These are phyloP conservation scores for Sebastes hubbsi DNA, from an alignment of 2,797 vertebrate species.

Conservation along the genomic window DNA sequence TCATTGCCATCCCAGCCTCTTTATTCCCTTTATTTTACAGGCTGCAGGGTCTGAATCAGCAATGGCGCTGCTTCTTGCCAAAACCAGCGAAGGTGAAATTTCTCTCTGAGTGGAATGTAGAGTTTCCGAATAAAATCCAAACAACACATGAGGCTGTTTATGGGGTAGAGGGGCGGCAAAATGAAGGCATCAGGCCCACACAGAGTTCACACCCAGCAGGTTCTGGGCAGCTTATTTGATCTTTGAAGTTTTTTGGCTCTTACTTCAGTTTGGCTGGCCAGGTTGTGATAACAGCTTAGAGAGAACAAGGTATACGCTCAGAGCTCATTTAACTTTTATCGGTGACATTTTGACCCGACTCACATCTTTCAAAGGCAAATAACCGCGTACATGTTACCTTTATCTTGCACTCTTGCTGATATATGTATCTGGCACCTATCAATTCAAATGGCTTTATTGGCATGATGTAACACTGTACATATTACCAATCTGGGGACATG, in stretches of 20 bases:
- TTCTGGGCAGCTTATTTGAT: neutral
- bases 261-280: neutral
- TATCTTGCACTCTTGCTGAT: neutral
- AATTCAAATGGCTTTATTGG: neutral
- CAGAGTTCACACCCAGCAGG: conserved; percentile 1
- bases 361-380: neutral
- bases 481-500: neutral
- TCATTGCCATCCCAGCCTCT: conserved; percentile 43
- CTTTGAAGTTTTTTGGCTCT: neutral
- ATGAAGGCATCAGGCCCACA: neutral
- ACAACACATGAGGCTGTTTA: conserved; percentile 32
- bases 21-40: conserved; percentile 44
- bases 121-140: conserved; percentile 55
- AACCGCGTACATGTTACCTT: neutral
- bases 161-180: conserved; percentile 1
- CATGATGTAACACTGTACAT: neutral
- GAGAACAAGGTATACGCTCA: neutral
- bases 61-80: conserved; percentile 32
- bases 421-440: neutral
- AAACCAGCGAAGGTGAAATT: conserved; percentile 47
- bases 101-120: conserved; percentile 19
- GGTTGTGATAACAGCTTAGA: neutral
- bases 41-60: conserved; percentile 42
- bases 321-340: neutral
- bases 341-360: neutral